phyloP scores from a whole-genome alignment of 2,888 invertebrate species.

The Miltochrista miniata region DNA sequence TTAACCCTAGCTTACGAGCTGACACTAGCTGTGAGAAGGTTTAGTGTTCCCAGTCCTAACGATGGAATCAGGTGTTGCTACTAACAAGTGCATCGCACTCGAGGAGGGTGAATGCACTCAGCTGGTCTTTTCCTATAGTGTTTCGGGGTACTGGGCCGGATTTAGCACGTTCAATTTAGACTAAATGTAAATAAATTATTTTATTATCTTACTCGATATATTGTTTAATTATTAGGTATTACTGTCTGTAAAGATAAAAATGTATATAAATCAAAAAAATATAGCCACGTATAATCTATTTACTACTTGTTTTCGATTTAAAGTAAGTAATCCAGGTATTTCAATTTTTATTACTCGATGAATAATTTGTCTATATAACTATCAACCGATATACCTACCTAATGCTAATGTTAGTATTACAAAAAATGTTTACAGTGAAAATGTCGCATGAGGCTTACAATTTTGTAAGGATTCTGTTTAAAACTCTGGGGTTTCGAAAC shows the following conservation, averaged over 20 bases:
- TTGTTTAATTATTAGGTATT: too few species aligned
- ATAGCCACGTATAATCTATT: too few species aligned
- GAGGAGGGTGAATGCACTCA: slow-evolving; percentile 54
- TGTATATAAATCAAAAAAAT: too few species aligned
- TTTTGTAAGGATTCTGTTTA: slow-evolving; percentile 37
- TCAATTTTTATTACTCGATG: too few species aligned
- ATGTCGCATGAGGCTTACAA: slow-evolving; percentile 2
- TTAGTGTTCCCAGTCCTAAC: slow-evolving; percentile 44
- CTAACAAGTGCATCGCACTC: slow-evolving; percentile 61
- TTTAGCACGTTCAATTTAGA: slow-evolving; percentile 8
- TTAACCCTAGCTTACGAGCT: slow-evolving; percentile 30
- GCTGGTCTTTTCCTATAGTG: slow-evolving; percentile 45
- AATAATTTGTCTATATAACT: too few species aligned
- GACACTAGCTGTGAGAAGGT: slow-evolving; percentile 34
- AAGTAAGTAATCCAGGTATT: too few species aligned
- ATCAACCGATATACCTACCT: too few species aligned
- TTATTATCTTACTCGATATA: too few species aligned
- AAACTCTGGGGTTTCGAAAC: slow-evolving; percentile 32
- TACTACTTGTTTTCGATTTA: too few species aligned
- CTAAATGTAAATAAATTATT: neutral
- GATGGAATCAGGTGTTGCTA: slow-evolving; percentile 48
- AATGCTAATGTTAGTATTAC: neutral
- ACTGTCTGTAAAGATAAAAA: too few species aligned
- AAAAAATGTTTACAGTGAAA: neutral
- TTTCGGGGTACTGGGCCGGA: slow-evolving; percentile 41